A percentile compares a stretch with the other conserved stretches of the same genome.
Conservation (phyloP, 2,113 vertebrate species). For the Mormoops blainvillei region DNA sequence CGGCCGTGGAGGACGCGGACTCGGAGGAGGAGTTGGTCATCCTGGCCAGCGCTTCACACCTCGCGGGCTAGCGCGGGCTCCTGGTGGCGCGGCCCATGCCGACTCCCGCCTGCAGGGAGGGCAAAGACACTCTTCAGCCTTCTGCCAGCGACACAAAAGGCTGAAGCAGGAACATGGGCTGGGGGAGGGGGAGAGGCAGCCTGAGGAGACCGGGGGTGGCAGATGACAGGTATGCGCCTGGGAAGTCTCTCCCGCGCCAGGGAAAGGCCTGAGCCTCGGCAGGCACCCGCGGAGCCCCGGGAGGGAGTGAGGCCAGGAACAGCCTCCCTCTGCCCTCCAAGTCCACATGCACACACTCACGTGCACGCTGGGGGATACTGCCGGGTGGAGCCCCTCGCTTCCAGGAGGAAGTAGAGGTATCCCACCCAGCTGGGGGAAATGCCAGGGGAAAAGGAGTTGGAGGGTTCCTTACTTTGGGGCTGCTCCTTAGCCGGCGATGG, state of each 20-base stretch:
- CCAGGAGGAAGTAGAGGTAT: background rate
- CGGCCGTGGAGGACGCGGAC: conserved; percentile 76
- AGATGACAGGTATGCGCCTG: conserved; percentile 56
- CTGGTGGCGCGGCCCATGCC: conserved; percentile 67
- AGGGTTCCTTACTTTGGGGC: conserved; percentile 37
- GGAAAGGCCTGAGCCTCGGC: background rate
- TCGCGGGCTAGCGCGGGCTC: conserved; percentile 65
- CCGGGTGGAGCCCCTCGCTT: background rate
- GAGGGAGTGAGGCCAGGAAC: background rate
- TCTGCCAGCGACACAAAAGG: conserved; percentile 39
- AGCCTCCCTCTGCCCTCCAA: background rate
- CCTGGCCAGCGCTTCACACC: conserved; percentile 72
- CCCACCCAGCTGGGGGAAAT: background rate
- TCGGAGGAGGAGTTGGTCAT: conserved; percentile 83
- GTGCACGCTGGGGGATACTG: background rate
- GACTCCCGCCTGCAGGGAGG: conserved; percentile 29
- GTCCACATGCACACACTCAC: background rate
- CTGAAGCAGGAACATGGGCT: conserved; percentile 30
- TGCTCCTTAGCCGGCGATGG: conserved; percentile 18
- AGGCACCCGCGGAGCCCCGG: background rate
- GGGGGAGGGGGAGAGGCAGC: background rate
- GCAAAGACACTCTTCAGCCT: conserved; percentile 30
- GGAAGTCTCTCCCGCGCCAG: conserved; percentile 11
- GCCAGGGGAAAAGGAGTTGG: background rate
- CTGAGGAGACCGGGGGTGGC: conserved; percentile 37